Base-by-base conservation (phyloP, 2,888 invertebrate genomes). In the Rotaria macrura region DNA sequence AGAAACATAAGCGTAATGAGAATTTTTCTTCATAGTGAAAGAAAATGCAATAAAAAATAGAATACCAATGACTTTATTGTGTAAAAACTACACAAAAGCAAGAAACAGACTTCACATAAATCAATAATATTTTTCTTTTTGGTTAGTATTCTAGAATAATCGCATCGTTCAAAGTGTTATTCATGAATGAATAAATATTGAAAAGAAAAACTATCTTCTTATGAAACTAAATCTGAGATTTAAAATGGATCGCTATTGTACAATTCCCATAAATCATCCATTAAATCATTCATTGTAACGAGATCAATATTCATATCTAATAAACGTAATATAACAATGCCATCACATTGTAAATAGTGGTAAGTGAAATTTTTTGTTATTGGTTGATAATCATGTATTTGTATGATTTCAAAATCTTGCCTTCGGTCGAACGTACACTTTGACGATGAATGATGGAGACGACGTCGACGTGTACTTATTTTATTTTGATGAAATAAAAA, bases 231-330 rank as follows among this genome's bases (percentile, higher is more conserved):
- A 52, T 52, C 17, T 52, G 3, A 20, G 1, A 29, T 38, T 65
- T 34, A 65, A 9, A 65, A 20, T 34, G 79, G 79, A 43, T 79
- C 12, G n/a, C 25, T 2, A 25, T n/a, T 20, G 17, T 79, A 79
- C 17, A 79, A 43, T 3, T 79, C 79, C 79, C 79, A 79, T 14
- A 79, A n/a, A 79, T 79, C 43, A 79, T 79, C 79, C 40, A 79
- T 23, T 23, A 79, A n/a, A 43, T 79, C 43, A 79, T 43, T 43
- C 43, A 43, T 79, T 12, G 79, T 79, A 10, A 79, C 43, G 20
- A 79, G 23, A 79, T 79, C 79, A 4, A 7, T 79, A 43, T 79
- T 79, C 25, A 79, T 43, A 40, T 40, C 10, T 79, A 79, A n/a
- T 43, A 79, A n/a, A 25, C 79, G 40, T 17, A 79, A n/a, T 14